These are phyloP conservation scores for Eupithecia inturbata DNA, from an alignment of 2,888 invertebrate genomes.

Conservation along the genomic window DNA sequence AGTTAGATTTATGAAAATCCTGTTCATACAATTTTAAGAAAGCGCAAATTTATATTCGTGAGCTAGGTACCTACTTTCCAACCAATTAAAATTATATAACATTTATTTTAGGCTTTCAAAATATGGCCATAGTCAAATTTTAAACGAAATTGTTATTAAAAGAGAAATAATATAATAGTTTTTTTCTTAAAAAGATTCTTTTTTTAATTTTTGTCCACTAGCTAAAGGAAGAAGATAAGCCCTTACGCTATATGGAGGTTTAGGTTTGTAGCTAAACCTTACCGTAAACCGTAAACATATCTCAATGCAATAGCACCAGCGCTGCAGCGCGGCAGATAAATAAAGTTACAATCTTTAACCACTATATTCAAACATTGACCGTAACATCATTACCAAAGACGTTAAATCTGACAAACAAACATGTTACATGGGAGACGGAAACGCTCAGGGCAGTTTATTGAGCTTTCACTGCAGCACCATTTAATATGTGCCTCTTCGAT, in stretches of 20 bases:
- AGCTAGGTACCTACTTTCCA: background rate
- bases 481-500: constrained; percentile 49
- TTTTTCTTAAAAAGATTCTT: no score
- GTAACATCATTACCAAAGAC: constrained; percentile 26
- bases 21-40: background rate
- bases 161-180: no score
- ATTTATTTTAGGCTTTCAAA: no score
- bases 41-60: background rate
- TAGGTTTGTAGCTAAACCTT: no score
- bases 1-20: background rate
- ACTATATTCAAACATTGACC: constrained; percentile 35
- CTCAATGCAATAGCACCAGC: no score
- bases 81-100: background rate
- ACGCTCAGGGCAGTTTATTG: constrained; percentile 54
- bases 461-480: constrained; percentile 59
- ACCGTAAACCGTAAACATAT: no score
- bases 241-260: no score
- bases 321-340: no score
- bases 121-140: no score
- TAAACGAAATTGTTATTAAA: background rate
- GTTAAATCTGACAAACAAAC: constrained; percentile 30
- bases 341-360: background rate
- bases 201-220: no score
- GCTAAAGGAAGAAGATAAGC: no score
- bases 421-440: constrained; percentile 37